Conservation (phyloP, 1,140 invertebrate species). For the Drosophila paulistorum region DNA sequence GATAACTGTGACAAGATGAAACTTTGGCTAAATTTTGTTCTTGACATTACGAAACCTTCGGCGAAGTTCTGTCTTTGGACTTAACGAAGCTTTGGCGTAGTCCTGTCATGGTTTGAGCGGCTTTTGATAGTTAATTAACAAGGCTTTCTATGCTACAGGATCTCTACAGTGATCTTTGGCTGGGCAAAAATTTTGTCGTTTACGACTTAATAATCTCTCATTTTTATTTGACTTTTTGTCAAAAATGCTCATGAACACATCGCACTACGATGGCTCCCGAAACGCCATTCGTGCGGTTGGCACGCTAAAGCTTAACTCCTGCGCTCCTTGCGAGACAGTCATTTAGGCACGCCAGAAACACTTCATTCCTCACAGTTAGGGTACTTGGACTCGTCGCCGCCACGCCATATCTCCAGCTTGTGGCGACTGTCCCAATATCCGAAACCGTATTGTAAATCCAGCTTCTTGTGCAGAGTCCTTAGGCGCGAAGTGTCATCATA, state of each 20-base stretch:
- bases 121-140: background rate
- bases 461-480: constrained; percentile 60
- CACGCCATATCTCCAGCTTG: constrained; percentile 44
- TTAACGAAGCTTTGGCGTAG: constrained; percentile 1
- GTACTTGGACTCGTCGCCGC: constrained; percentile 52
- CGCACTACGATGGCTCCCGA: constrained; percentile 66
- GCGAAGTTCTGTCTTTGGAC: background rate
- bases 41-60: constrained; percentile 1
- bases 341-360: constrained; percentile 62
- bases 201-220: constrained; percentile 9
- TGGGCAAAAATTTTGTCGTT: constrained; percentile 44
- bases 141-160: constrained; percentile 48
- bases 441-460: constrained; percentile 22
- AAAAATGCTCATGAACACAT: constrained; percentile 27
- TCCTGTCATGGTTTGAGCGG: background rate
- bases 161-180: constrained; percentile 26
- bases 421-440: constrained; percentile 40
- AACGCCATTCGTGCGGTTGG: constrained; percentile 71
- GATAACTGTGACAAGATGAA: constrained; percentile 3
- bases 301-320: constrained; percentile 57
- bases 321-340: constrained; percentile 21
- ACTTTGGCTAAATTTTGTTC: constrained; percentile 13
- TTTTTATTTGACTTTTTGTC: constrained; percentile 33
- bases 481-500: constrained; percentile 49
- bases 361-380: background rate